These are phyloP conservation scores for Glaucopsyche alexis DNA, from an alignment of 2,888 invertebrate species.

Conservation along the genomic window DNA sequence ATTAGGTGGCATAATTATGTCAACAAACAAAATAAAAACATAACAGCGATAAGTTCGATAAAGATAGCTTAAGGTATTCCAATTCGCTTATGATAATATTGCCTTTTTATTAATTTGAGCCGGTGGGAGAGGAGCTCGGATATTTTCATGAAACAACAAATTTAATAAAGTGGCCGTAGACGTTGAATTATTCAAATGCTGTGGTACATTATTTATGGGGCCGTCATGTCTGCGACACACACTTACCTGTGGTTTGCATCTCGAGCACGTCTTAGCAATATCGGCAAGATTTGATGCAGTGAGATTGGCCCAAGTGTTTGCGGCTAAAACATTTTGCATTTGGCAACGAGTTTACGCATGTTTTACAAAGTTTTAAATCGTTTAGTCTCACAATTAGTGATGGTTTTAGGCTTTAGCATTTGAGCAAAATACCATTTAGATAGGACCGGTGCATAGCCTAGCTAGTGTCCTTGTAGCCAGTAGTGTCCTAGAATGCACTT, in stretches of 20 bases:
- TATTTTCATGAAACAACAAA: slow-evolving; percentile 70
- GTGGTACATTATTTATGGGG: slow-evolving; percentile 77
- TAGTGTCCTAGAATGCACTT: too few species aligned
- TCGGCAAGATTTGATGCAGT: slow-evolving; percentile 49
- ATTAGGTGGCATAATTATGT: slow-evolving; percentile 12
- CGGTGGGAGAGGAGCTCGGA: slow-evolving; percentile 52
- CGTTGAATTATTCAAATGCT: slow-evolving; percentile 74
- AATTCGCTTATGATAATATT: slow-evolving; percentile 42
- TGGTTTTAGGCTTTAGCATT: too few species aligned
- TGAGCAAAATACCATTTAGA: too few species aligned
- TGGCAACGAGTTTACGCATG: neutral
- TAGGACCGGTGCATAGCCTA: too few species aligned
- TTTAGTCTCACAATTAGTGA: too few species aligned
- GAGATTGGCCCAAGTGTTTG: slow-evolving; percentile 38
- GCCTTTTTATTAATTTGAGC: slow-evolving; percentile 51
- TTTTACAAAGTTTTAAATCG: neutral
- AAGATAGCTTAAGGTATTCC: slow-evolving; percentile 39
- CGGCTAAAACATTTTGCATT: slow-evolving; percentile 32
- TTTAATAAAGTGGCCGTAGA: slow-evolving; percentile 75
- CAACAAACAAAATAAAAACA: slow-evolving; percentile 22
- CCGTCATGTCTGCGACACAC: slow-evolving; percentile 70
- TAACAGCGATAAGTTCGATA: slow-evolving; percentile 28
- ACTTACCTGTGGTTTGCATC: slow-evolving; percentile 71
- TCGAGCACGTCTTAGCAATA: slow-evolving; percentile 66
- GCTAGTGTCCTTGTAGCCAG: too few species aligned